phyloP scores from a whole-genome alignment of 2,888 invertebrate genomes.

The Polietes domitor region DNA sequence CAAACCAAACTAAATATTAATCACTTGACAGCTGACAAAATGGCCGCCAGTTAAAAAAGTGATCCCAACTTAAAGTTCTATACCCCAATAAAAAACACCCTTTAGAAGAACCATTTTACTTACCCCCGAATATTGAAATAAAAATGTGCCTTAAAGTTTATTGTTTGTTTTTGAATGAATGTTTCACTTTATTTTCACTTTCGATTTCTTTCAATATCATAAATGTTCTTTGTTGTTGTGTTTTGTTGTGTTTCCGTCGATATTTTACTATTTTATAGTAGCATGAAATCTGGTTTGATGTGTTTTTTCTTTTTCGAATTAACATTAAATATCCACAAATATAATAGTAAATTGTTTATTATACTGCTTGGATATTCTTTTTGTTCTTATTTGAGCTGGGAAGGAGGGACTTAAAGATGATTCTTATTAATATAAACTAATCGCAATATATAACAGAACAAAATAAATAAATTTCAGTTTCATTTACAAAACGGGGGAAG shows the following conservation, averaged over 20 bases:
- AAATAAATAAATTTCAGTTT: neutral
- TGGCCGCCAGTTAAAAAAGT: no score
- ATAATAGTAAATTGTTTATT: slow-evolving; percentile 36
- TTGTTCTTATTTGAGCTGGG: slow-evolving; percentile 17
- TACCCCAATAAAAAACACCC: no score
- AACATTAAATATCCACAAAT: slow-evolving; percentile 36
- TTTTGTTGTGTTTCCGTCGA: neutral
- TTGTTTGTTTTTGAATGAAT: slow-evolving; percentile 45
- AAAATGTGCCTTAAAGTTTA: no score
- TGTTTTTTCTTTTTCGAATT: slow-evolving; percentile 4
- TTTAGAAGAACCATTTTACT: no score
- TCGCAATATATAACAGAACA: slow-evolving; percentile 43
- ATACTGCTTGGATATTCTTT: slow-evolving; percentile 12
- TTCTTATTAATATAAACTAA: slow-evolving; percentile 23
- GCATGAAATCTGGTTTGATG: slow-evolving; percentile 23
- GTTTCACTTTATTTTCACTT: slow-evolving; percentile 44
- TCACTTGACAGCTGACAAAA: no score
- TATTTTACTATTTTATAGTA: slow-evolving; percentile 49
- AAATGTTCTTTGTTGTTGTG: slow-evolving; percentile 14
- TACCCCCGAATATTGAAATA: no score
- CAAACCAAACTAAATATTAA: no score
- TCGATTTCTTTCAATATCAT: slow-evolving; percentile 25
- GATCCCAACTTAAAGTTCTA: no score
- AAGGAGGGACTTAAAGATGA: slow-evolving; percentile 30
- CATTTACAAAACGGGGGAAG: neutral